These are phyloP conservation scores for Pantherophis guttatus DNA, from an alignment of 2,113 vertebrate genomes.

Conservation along the genomic window DNA sequence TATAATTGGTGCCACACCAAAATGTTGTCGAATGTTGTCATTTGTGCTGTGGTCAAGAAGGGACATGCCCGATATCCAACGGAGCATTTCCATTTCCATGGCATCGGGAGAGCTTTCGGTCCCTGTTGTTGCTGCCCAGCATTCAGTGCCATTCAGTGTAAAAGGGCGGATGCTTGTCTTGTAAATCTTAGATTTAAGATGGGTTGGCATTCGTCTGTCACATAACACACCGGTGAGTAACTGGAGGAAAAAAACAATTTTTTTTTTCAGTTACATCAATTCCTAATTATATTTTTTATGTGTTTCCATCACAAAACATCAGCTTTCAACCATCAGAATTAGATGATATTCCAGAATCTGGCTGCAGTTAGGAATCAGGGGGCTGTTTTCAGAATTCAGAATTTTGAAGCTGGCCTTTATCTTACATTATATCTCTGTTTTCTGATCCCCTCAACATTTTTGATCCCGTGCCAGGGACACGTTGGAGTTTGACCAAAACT, in stretches of 20 bases:
- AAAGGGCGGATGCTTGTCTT: no score
- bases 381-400: neutral
- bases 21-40: no score
- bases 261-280: neutral
- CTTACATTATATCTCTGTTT: slow-evolving; percentile 29
- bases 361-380: neutral
- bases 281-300: neutral
- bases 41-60: no score
- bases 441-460: slow-evolving; percentile 21
- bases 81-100: no score
- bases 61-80: no score
- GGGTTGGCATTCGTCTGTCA: no score
- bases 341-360: neutral
- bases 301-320: neutral
- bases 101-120: no score
- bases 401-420: neutral
- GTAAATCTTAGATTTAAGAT: no score
- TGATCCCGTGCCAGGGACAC: slow-evolving; percentile 29
- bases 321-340: neutral
- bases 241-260: fast-evolving
- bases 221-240: no score
- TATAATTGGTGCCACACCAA: no score
- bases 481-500: neutral
- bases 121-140: no score
- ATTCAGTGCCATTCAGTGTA: no score